phyloP scores from a whole-genome alignment of 2,888 invertebrate genomes.

The Koerneria pararmatus region DNA sequence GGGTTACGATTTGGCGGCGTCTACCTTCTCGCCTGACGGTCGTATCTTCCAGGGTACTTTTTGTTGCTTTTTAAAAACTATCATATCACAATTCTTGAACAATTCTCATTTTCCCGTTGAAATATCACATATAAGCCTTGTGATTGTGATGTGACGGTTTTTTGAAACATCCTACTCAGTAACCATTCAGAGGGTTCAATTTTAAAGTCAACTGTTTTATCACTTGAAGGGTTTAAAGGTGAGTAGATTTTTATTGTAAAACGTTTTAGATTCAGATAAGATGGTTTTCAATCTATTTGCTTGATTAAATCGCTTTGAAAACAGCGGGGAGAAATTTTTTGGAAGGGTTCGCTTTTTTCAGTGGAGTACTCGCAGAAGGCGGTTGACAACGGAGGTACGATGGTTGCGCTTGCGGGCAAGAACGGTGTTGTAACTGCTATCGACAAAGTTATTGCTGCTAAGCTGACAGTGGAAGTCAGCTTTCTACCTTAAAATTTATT shows the following conservation, averaged over 20 bases:
- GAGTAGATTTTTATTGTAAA: background rate
- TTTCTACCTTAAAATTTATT: too few species aligned
- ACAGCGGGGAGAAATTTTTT: background rate
- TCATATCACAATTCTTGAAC: too few species aligned
- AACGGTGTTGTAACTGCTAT: constrained; percentile 95
- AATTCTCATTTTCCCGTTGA: too few species aligned
- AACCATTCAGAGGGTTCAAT: background rate
- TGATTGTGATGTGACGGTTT: too few species aligned
- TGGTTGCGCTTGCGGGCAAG: constrained; percentile 86
- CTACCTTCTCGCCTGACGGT: constrained; percentile 98
- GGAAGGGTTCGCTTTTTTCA: constrained; percentile 34
- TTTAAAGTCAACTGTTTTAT: constrained; percentile 10
- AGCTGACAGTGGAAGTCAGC: constrained; percentile 64
- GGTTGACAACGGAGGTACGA: constrained; percentile 90
- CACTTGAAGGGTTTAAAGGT: background rate
- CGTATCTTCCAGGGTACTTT: constrained; percentile 82
- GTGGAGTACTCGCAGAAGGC: constrained; percentile 98
- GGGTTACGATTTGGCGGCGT: constrained; percentile 98
- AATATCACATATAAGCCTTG: too few species aligned
- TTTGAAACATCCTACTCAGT: background rate
- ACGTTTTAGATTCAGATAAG: background rate
- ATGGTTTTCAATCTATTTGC: background rate
- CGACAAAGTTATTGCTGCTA: constrained; percentile 74
- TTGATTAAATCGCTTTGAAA: background rate
- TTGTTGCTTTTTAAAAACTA: too few species aligned